These are phyloP conservation scores for Steromphala cineraria DNA, from an alignment of 2,888 invertebrate genomes.

Conservation along the genomic window DNA sequence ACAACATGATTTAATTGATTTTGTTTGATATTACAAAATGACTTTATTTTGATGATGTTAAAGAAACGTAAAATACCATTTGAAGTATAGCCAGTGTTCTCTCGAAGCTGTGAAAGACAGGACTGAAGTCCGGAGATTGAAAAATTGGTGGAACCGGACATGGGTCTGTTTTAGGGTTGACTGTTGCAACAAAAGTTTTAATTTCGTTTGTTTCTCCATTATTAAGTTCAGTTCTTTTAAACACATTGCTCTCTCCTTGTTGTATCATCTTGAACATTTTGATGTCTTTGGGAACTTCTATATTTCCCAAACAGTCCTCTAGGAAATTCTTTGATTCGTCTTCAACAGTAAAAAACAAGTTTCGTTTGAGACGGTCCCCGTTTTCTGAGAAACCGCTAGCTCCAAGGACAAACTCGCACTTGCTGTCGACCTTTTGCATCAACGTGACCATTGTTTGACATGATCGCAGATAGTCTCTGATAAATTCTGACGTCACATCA, in stretches of 20 bases:
- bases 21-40: too few relatives aligned
- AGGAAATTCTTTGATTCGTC: not conserved
- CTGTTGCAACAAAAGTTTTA: not conserved
- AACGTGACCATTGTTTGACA: not conserved
- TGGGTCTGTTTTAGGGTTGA: not conserved
- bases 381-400: not conserved
- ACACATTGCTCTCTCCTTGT: not conserved
- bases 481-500: not conserved
- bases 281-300: not conserved
- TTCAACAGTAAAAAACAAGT: not conserved
- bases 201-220: not conserved
- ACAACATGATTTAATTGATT: too few relatives aligned
- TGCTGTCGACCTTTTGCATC: not conserved
- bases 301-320: not conserved
- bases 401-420: not conserved
- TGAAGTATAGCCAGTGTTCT: constrained; percentile 35
- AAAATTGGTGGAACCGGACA: constrained; percentile 36
- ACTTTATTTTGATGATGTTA: too few relatives aligned
- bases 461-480: not conserved
- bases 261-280: not conserved
- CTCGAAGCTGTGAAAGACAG: constrained; percentile 46
- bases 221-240: not conserved
- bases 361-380: not conserved
- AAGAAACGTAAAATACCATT: constrained; percentile 32
- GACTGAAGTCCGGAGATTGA: constrained; percentile 32